phyloP scores from a whole-genome alignment of 2,797 vertebrate genomes.

The Agapornis canus region DNA sequence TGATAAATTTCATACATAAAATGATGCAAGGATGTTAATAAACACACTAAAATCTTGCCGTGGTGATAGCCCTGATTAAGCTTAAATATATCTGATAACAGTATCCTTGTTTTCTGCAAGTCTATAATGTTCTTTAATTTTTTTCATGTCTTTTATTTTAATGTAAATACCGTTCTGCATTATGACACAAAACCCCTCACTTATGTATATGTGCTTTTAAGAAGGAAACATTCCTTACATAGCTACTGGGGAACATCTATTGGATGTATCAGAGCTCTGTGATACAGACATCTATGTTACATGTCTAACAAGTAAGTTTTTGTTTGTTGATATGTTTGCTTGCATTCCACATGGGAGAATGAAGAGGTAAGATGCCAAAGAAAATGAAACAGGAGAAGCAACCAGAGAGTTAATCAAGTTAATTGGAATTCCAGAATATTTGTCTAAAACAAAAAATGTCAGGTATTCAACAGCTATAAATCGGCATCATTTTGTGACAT shows the following conservation, averaged over 20 bases:
- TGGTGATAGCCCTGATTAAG: not conserved
- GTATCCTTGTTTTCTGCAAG: not conserved
- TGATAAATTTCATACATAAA: not conserved
- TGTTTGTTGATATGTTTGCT: not conserved
- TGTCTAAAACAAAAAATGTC: not conserved
- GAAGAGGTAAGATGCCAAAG: not conserved
- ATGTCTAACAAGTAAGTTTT: not conserved
- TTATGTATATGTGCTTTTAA: not conserved
- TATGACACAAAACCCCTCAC: accelerated
- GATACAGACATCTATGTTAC: not conserved
- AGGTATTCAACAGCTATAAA: not conserved
- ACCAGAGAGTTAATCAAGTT: not conserved
- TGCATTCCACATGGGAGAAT: not conserved
- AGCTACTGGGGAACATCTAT: not conserved
- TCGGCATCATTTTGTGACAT: not conserved
- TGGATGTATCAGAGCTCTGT: not conserved
- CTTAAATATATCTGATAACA: not conserved
- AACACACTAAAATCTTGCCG: not conserved
- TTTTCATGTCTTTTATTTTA: not conserved
- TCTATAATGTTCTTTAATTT: not conserved
- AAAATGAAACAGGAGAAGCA: not conserved
- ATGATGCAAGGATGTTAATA: not conserved
- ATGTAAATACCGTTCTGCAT: not conserved
- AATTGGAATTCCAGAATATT: not conserved
- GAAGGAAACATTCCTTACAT: not conserved